Base-by-base conservation (phyloP, 1,140 invertebrate species). In the Vanessa tameamea region DNA sequence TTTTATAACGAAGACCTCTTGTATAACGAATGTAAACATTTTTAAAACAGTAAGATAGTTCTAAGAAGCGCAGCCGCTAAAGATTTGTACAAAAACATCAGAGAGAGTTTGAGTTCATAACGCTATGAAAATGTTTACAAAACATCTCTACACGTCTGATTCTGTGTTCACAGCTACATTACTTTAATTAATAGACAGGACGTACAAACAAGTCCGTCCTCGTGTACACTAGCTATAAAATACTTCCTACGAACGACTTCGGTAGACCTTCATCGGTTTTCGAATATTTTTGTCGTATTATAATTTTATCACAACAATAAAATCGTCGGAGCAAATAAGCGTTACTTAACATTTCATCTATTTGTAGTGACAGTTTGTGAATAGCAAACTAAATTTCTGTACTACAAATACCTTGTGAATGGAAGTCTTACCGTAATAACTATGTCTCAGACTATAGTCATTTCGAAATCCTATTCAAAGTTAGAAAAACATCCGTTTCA, bases 401-500 rank as follows among this genome's bases (percentile, higher is more conserved):
- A 43, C 37, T 23, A 59, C 55, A 26, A 51, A 51, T 51, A 1
- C 55, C n/a, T 48, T 50, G 26, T 48, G 64, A 55, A 67, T 73
- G 51, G 47, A 61, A 43, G 8, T 65, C 53, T 57, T 63, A 55
- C 53, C 64, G 68, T 73, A 23, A 50, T 48, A 64, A 63, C 50
- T 59, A 72, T 48, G 16, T 55, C 55, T 66, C 53, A 47, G 37
- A 43, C 20, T 47, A 64, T 59, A n/a, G 20, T 59, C 26, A 50
- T 48, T 69, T 48, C 48, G 16, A 70, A 67, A 71, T 70, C 31
- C 63, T 64, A 65, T 73, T 75, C 43, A 51, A 13, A 53, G 76
- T 48, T 82, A 87, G 75, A 83, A 86, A 83, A 87, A 87, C 87
- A 86, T 88, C 83, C 85, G 85, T 68, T 76, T 72, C 26, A 84